phyloP scores from a whole-genome alignment of 2,888 invertebrate species.

The Morpho deidamia region DNA sequence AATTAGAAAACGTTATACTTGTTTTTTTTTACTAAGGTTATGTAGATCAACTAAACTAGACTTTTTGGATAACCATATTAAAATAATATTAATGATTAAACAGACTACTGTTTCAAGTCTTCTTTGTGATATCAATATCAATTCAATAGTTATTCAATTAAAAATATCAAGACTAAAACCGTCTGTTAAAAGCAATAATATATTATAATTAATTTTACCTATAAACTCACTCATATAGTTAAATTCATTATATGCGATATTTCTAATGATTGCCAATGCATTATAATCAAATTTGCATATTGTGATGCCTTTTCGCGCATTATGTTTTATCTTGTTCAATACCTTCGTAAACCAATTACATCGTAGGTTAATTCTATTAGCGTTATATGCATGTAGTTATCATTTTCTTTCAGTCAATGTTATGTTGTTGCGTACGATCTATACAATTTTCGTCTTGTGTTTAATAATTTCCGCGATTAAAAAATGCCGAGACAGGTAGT shows the following conservation, averaged over 20 bases:
- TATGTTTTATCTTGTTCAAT: slow-evolving; percentile 15
- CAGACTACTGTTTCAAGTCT: no score
- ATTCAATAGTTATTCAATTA: no score
- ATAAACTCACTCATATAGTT: no score
- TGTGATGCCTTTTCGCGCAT: slow-evolving; percentile 1
- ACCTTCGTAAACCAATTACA: slow-evolving; percentile 24
- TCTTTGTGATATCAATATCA: no score
- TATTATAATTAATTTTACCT: no score
- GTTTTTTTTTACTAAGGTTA: no score
- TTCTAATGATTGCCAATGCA: background rate
- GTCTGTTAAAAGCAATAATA: no score
- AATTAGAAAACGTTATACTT: no score
- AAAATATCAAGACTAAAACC: no score
- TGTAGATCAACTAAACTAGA: no score
- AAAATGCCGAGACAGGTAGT: slow-evolving; percentile 3
- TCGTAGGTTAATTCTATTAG: slow-evolving; percentile 56
- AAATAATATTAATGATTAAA: no score
- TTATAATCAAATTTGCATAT: background rate
- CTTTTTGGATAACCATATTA: no score
- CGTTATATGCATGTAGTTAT: slow-evolving; percentile 10
- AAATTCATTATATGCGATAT: background rate
- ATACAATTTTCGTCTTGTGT: background rate
- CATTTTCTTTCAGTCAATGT: slow-evolving; percentile 31
- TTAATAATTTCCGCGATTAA: background rate
- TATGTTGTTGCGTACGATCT: slow-evolving; percentile 24